Evolutionary conservation across 2,113 vertebrate genomes (phyloP).

Genomic region (Lanius collurio): DNA sequence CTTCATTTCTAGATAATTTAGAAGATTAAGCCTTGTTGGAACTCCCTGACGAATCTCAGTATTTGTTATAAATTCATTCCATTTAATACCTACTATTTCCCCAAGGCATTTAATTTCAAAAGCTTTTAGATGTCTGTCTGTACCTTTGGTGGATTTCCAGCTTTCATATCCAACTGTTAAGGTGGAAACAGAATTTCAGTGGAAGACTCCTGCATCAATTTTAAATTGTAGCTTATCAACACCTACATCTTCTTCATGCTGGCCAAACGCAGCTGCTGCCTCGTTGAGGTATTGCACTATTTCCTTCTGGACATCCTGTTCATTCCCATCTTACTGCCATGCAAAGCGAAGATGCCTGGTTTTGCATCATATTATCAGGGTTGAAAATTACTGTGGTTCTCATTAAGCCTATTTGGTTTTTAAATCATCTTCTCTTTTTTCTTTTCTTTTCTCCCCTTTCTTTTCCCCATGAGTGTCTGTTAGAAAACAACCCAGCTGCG

Average conservation of each 20-base stretch:
- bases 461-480: not conserved
- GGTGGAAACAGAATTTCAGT: slow-evolving; percentile 37
- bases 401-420: not conserved
- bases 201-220: not conserved
- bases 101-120: slow-evolving; percentile 57
- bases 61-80: slow-evolving; percentile 63
- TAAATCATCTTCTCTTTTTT: not conserved
- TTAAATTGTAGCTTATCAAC: not conserved
- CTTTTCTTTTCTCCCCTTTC: not conserved
- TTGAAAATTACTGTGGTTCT: not conserved
- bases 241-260: not conserved
- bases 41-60: slow-evolving; percentile 21
- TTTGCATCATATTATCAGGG: not conserved
- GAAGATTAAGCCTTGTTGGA: slow-evolving; percentile 60
- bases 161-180: slow-evolving; percentile 42
- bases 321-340: not conserved
- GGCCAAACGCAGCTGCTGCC: not conserved
- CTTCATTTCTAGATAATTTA: slow-evolving; percentile 61
- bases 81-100: slow-evolving; percentile 46
- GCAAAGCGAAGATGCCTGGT: not conserved
- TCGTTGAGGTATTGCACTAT: not conserved
- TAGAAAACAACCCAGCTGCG: not conserved
- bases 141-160: slow-evolving; percentile 52
- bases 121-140: slow-evolving; percentile 35
- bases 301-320: not conserved